Percentiles rank a stretch among this genome's conserved stretches.
Conservation (phyloP, 1,140 invertebrate genomes). For the Atta texana region DNA sequence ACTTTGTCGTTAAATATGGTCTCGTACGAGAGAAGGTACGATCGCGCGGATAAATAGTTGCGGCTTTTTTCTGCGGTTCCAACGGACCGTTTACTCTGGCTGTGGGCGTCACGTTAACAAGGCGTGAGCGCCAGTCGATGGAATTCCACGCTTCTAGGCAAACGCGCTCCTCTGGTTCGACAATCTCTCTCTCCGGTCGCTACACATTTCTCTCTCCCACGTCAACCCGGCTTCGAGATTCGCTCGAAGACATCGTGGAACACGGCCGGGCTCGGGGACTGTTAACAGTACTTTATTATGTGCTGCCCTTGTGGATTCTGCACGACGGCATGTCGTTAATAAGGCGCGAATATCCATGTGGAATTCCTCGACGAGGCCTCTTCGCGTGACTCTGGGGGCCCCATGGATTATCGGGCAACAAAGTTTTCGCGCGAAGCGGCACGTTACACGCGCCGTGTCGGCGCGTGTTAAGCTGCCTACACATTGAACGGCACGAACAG, state of each 20-base stretch:
- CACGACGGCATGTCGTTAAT: constrained; percentile 30
- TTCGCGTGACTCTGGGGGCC: constrained; percentile 29
- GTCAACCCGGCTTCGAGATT: not conserved
- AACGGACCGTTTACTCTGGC: constrained; percentile 15
- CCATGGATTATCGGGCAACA: constrained; percentile 33
- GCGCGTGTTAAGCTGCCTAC: constrained; percentile 2
- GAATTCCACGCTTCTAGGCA: constrained; percentile 52
- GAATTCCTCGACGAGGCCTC: constrained; percentile 19
- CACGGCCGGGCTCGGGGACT: constrained; percentile 3
- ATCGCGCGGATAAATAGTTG: constrained; percentile 19
- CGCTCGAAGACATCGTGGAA: constrained; percentile 1
- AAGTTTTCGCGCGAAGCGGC: constrained; percentile 19
- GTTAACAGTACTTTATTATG: constrained; percentile 68
- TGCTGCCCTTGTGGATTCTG: constrained; percentile 33
- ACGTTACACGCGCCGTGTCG: not conserved
- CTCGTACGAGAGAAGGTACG: constrained; percentile 24
- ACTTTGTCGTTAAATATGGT: constrained; percentile 46
- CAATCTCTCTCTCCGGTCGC: constrained; percentile 19
- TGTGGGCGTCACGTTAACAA: constrained; percentile 47
- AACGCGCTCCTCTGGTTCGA: constrained; percentile 37
- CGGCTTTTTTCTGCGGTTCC: not conserved
- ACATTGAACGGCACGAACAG: not conserved
- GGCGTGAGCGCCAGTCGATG: constrained; percentile 13
- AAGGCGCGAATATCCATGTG: constrained; percentile 42
- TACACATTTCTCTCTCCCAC: constrained; percentile 27